Evolutionary conservation across 2,888 invertebrate genomes (phyloP).

Genomic region (Heliconius erato): DNA sequence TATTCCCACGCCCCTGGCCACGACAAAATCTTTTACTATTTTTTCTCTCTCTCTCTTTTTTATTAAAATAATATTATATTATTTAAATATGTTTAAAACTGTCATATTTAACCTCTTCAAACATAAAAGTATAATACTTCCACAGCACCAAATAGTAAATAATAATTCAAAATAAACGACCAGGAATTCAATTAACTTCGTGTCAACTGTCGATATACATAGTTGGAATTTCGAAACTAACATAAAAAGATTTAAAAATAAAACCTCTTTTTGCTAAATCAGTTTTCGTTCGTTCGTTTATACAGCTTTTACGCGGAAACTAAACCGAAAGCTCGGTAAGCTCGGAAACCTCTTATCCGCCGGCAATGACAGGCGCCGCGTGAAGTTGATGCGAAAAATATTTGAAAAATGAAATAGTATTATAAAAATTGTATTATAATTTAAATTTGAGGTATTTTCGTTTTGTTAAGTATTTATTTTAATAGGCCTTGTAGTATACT

Average conservation of each 20-base stretch:
- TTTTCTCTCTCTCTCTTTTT: no score
- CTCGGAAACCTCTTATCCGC: constrained; percentile 28
- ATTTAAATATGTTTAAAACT: no score
- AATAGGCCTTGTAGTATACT: background rate
- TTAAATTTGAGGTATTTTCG: background rate
- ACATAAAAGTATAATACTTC: background rate
- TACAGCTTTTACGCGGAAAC: constrained; percentile 38
- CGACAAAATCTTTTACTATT: no score
- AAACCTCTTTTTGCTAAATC: constrained; percentile 35
- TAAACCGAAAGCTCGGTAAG: constrained; percentile 33
- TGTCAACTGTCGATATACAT: background rate
- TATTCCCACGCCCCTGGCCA: no score
- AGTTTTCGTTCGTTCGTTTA: constrained; percentile 32
- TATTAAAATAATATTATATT: no score
- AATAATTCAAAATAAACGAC: background rate
- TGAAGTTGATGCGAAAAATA: constrained; percentile 30
- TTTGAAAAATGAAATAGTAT: constrained; percentile 26
- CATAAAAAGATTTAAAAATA: constrained; percentile 6
- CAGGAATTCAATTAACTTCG: constrained; percentile 14
- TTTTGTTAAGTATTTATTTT: background rate
- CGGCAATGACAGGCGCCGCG: constrained; percentile 39
- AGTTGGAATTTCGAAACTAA: background rate
- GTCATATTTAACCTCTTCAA: no score
- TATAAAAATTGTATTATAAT: constrained; percentile 23
- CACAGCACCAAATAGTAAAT: background rate